Base-by-base conservation (phyloP, 2,113 vertebrate species). In the Spea bombifrons region DNA sequence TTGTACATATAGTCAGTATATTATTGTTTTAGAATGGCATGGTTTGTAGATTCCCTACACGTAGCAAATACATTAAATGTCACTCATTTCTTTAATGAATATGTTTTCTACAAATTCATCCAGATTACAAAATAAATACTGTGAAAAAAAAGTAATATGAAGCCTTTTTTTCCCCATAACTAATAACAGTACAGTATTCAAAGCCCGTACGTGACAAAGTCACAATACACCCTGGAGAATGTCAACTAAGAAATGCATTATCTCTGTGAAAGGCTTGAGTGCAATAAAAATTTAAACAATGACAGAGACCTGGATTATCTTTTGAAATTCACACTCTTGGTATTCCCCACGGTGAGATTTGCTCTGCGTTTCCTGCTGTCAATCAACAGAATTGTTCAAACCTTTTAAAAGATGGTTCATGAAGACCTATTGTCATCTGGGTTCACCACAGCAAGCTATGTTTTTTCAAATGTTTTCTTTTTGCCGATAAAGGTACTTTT, bases 251-350 rank as follows among this genome's bases (percentile, higher is more conserved):
- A 61, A 61, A 61, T 12, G 13, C 57, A 61, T 61, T n/a, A 61
- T n/a, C 5, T 61, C 57, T 61, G 57, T 61, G 15, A 61, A 61
- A 61, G 10, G 57, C 57, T 61, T 9, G 4, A 9, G 57, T 13
- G 5, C 15, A 61, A 61, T 61, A 15, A 61, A 15, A 61, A 61
- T 61, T 61, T 61, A 9, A 61, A 61, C 57, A 61, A 61, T 13
- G 57, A 15, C 57, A 61, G 5, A 13, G 57, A n/a, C 57, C 15
- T 61, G 57, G 57, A 13, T 61, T 61, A 61, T 4, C 57, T 12
- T n/a, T 61, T 61, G 57, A 61, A 61, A 61, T 61, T 61, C 57
- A 61, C 57, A n/a, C 4, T 61, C 50, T 61, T 61, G 57, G 57
- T 61, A 61, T 61, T 61, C 57, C 57, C 57, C 57, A 61, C 57